phyloP scores from a whole-genome alignment of 2,797 vertebrate genomes.

The Adrianichthys oophorus region DNA sequence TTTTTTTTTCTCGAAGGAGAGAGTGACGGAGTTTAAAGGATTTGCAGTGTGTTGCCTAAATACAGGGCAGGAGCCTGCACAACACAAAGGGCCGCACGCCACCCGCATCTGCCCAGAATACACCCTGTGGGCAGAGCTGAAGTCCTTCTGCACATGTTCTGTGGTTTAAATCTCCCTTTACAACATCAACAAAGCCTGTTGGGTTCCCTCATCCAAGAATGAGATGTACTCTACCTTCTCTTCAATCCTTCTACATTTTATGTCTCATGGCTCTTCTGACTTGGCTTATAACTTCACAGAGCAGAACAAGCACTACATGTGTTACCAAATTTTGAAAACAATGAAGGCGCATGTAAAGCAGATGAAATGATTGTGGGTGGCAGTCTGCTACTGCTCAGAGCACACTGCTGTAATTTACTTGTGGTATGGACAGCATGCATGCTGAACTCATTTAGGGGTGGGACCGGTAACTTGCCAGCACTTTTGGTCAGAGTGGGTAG shows the following conservation, averaged over 20 bases:
- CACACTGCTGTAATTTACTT: slow-evolving; percentile 81
- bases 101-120: slow-evolving; percentile 76
- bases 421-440: slow-evolving; percentile 77
- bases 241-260: slow-evolving; percentile 48
- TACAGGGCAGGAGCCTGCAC: slow-evolving; percentile 78
- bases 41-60: slow-evolving; percentile 70
- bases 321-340: slow-evolving; percentile 75
- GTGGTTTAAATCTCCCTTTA: slow-evolving; percentile 83
- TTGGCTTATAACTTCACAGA: slow-evolving; percentile 32
- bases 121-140: slow-evolving; percentile 80
- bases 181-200: slow-evolving; percentile 77
- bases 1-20: slow-evolving; percentile 71
- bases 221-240: slow-evolving; percentile 70
- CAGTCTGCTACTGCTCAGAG: slow-evolving; percentile 81
- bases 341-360: slow-evolving; percentile 67
- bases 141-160: slow-evolving; percentile 79
- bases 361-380: slow-evolving; percentile 78
- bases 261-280: slow-evolving; percentile 37
- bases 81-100: slow-evolving; percentile 72
- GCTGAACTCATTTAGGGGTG: slow-evolving; percentile 85
- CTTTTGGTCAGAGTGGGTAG: slow-evolving; percentile 80
- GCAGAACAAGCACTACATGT: slow-evolving; percentile 75
- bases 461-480: slow-evolving; percentile 76
- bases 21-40: slow-evolving; percentile 65
- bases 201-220: slow-evolving; percentile 73